A percentile compares a stretch with the other conserved stretches of the same genome.
These are phyloP conservation scores for Spatula clypeata DNA, from an alignment of 2,797 vertebrate genomes.

Conservation along the genomic window DNA sequence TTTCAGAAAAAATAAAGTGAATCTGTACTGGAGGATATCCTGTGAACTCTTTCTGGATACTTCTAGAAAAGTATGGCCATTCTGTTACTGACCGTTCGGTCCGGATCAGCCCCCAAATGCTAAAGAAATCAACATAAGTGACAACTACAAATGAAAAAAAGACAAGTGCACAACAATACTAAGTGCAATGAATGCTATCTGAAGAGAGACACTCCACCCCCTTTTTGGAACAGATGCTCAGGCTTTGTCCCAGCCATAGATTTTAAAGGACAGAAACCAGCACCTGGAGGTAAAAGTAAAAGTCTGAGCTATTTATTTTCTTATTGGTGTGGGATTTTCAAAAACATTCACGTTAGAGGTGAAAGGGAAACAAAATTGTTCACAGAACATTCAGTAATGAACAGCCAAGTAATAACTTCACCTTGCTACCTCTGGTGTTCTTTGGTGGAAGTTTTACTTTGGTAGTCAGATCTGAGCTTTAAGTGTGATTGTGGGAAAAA, in stretches of 20 bases:
- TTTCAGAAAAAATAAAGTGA: slow-evolving; percentile 2
- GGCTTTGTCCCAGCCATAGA: neutral
- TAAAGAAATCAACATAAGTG: neutral
- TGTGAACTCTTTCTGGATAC: neutral
- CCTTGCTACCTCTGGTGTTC: accelerated
- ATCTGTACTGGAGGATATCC: neutral
- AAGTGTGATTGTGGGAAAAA: accelerated
- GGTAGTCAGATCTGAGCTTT: neutral
- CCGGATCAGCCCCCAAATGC: neutral
- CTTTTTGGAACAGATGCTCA: neutral
- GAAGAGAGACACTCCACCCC: neutral
- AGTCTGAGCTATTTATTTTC: neutral
- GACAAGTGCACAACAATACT: neutral
- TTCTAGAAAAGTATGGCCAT: neutral
- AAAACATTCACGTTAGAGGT: neutral
- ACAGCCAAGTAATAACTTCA: neutral
- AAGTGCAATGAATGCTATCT: neutral
- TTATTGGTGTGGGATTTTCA: neutral
- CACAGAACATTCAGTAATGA: neutral
- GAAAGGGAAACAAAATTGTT: neutral
- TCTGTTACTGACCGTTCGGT: neutral
- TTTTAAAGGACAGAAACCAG: neutral
- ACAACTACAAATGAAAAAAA: neutral
- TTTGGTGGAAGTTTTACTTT: neutral
- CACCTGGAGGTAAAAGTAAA: neutral